Evolutionary conservation across 2,888 invertebrate genomes (phyloP), one percentile per base, ranked within the genome.

Genomic region (Crematogaster levior): DNA sequence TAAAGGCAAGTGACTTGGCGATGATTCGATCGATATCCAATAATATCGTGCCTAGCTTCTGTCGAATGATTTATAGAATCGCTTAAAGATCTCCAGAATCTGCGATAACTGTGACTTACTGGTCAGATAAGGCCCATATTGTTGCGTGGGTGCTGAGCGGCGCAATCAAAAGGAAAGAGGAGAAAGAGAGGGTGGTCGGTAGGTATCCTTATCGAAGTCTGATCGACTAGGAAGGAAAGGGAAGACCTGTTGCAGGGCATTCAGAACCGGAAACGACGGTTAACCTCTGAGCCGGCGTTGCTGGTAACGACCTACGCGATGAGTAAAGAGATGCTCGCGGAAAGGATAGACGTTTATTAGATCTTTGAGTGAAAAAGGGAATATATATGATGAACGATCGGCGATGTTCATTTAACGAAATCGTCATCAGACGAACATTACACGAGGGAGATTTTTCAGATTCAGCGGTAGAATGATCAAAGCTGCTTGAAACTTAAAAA

Each of bases 231-330:
- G 30, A 70, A 30, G 30, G 30, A 56, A 70, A 75, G 51, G n/a
- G 27, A 51, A 24, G 37, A 75, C 51, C 51, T 65, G 65, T 75
- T 75, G 51, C 51, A n/a, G 75, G 24, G 34, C 24, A 53, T 77
- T 77, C 65, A 65, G 24, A 51, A 15, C 53, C 75, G 75, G 48
- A 77, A 77, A 40, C 27, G 40, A 66, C 10, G 53, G 40, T 66
- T 66, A 66, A 51, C n/a, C 27, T 65, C 9, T 18, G 40, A 46
- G n/a, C 30, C 58, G n/a, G 6, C 75, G 66, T 83, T 73, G 53
- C 53, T 77, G 15, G 66, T 48, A 30, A 40, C 60, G 30, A 74
- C 63, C 30, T 58, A 63, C 10, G 30, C 30, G 30, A 10, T 46
- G 15, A 18, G 30, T 75, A 34, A 73, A 30, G 61, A 46, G 61